These are phyloP conservation scores for Danio tinwini DNA, from an alignment of 2,797 vertebrate genomes.

Conservation along the genomic window DNA sequence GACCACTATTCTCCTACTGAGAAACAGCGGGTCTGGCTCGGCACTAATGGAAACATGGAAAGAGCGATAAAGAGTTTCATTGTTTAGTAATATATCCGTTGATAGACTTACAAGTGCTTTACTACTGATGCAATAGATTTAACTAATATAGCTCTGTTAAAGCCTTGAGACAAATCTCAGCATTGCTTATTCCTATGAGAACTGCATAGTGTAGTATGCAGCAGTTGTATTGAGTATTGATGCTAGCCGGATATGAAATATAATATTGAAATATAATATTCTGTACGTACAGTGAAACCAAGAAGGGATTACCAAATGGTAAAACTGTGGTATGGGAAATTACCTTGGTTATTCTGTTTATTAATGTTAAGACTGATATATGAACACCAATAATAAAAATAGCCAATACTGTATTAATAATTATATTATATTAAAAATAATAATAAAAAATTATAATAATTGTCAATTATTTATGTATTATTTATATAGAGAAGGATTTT, in stretches of 20 bases:
- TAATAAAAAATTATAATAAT: too few relatives aligned
- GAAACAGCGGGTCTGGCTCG: neutral
- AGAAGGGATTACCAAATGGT: neutral
- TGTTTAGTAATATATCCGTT: neutral
- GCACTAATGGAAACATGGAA: constrained; percentile 19
- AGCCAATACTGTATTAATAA: too few relatives aligned
- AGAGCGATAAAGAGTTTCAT: constrained; percentile 2
- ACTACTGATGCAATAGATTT: neutral
- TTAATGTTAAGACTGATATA: neutral
- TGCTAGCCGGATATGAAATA: neutral
- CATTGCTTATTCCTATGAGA: neutral
- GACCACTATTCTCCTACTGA: constrained; percentile 43
- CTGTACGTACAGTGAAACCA: neutral
- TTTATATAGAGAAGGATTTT: too few relatives aligned
- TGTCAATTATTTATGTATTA: too few relatives aligned
- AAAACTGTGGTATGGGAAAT: neutral
- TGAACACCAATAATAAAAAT: neutral
- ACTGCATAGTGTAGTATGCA: neutral
- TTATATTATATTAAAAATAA: too few relatives aligned
- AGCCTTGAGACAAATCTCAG: neutral
- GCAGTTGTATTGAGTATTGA: neutral
- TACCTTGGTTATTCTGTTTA: neutral
- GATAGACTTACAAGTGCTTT: neutral
- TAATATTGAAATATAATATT: neutral
- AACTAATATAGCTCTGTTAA: neutral